Evolutionary conservation across 2,888 invertebrate genomes (phyloP).

Genomic region (Crepidodera aurea): DNA sequence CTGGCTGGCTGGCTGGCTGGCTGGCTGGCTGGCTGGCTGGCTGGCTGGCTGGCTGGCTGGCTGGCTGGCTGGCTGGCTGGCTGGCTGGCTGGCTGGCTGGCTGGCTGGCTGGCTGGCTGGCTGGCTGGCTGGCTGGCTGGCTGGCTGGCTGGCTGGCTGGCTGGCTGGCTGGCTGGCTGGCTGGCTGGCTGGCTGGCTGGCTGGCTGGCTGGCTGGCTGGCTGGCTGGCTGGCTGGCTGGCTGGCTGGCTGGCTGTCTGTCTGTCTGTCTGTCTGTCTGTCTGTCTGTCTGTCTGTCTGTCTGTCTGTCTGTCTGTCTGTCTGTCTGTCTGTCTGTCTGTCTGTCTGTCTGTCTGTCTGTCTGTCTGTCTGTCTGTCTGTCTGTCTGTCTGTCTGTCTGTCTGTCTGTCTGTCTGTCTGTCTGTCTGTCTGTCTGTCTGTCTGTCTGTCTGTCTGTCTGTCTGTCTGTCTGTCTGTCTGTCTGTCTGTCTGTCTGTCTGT

Average conservation of each 20-base stretch:
- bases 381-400: conserved; percentile 1
- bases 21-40: no score
- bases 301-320: not conserved
- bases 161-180: not conserved
- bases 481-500: conserved; percentile 29
- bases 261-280: conserved; percentile 2
- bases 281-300: conserved; percentile 2
- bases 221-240: not conserved
- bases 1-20: no score
- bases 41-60: no score
- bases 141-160: not conserved
- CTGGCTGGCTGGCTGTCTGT: not conserved
- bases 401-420: conserved; percentile 34
- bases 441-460: conserved; percentile 33
- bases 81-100: no score
- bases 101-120: no score
- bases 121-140: not conserved
- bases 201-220: not conserved
- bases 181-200: not conserved
- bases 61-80: no score
- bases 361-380: not conserved
- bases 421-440: conserved; percentile 33
- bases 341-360: not conserved
- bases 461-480: conserved; percentile 32
- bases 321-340: not conserved